Percentiles rank a stretch among this genome's conserved stretches.
These are phyloP conservation scores for Spongia lamella DNA, from an alignment of 37 sponge, comb jelly and placozoan genomes.

Conservation along the genomic window DNA sequence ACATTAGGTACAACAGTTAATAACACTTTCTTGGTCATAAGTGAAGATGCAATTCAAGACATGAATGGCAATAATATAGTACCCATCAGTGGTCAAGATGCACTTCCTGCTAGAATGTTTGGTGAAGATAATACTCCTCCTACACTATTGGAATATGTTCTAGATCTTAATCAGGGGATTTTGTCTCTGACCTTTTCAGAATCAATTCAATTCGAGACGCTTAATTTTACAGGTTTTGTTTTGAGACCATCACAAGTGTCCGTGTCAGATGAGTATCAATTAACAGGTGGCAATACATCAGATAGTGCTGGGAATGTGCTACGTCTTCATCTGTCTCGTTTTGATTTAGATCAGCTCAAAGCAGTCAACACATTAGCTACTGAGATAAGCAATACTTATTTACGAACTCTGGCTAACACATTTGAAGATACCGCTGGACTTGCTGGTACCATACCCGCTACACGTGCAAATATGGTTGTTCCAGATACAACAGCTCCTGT, in stretches of 20 bases:
- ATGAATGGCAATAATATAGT: slow-evolving; percentile 47
- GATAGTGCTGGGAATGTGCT: slow-evolving; percentile 52
- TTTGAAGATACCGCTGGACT: slow-evolving; percentile 71
- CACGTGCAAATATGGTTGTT: slow-evolving; percentile 13
- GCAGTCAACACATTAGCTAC: slow-evolving; percentile 55
- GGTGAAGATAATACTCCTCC: slow-evolving; percentile 53
- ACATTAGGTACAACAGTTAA: slow-evolving; percentile 62
- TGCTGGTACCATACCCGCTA: slow-evolving; percentile 19
- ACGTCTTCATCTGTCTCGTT: slow-evolving; percentile 22
- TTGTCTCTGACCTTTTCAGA: slow-evolving; percentile 82
- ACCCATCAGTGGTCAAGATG: slow-evolving; percentile 46
- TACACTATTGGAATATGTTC: slow-evolving; percentile 37
- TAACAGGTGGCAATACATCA: slow-evolving; percentile 58
- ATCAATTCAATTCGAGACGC: slow-evolving; percentile 52
- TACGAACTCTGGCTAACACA: slow-evolving; percentile 32
- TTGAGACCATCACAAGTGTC: slow-evolving; percentile 16
- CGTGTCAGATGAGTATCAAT: slow-evolving; percentile 3
- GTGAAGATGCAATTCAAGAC: slow-evolving; percentile 57
- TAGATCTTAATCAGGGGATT: slow-evolving; percentile 68
- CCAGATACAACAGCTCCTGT: slow-evolving; percentile 65
- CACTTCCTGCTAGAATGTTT: slow-evolving; percentile 64
- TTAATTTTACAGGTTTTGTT: slow-evolving; percentile 46
- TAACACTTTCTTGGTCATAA: slow-evolving; percentile 71
- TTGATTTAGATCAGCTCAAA: slow-evolving; percentile 78
- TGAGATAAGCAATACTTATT: slow-evolving; percentile 45